Evolutionary conservation across 2,113 vertebrate species (phyloP).

Genomic region (Mungos mungo): DNA sequence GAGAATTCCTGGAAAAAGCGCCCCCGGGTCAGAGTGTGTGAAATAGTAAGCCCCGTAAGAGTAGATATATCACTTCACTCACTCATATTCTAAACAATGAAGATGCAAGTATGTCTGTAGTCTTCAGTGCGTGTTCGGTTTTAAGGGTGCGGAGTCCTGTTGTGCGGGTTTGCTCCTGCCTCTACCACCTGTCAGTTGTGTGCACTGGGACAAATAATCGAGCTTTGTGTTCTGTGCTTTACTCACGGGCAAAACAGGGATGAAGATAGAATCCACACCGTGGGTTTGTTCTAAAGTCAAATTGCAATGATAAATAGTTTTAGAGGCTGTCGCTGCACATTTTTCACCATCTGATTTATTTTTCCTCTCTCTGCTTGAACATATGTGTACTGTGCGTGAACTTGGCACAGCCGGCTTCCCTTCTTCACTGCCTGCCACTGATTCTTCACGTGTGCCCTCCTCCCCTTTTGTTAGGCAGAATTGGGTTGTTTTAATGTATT

Average conservation of each 20-base stretch:
- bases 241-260: background rate
- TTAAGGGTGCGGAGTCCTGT: background rate
- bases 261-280: background rate
- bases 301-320: background rate
- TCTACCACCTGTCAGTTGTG: background rate
- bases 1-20: background rate
- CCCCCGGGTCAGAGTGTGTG: background rate
- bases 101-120: background rate
- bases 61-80: background rate
- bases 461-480: background rate
- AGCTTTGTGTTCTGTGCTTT: background rate
- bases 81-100: background rate
- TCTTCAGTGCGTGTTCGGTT: background rate
- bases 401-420: fast-evolving
- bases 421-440: background rate
- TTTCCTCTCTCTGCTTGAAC: background rate
- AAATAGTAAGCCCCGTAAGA: background rate
- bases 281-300: background rate
- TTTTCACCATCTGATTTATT: background rate
- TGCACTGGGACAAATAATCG: background rate
- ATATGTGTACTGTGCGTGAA: background rate
- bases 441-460: background rate
- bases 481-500: fast-evolving
- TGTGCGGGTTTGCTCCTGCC: background rate
- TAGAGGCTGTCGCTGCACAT: background rate